Conservation (phyloP, 2,888 invertebrate species). For the Caenorhabditis becei region DNA sequence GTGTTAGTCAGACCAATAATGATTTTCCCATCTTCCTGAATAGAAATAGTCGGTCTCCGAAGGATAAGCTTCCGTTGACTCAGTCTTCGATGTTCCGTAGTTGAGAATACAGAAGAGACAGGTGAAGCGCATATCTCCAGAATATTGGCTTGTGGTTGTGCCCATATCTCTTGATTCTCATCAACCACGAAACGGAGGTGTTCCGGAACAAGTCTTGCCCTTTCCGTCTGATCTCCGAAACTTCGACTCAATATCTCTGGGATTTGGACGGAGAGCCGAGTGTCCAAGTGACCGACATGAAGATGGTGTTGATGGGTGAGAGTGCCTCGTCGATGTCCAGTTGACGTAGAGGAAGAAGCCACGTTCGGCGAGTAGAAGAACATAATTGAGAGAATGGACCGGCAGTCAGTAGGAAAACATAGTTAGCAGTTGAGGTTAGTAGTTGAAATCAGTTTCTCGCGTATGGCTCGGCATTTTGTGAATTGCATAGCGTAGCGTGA, state of each 20-base stretch:
- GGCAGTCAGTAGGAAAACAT: slow-evolving; percentile 29
- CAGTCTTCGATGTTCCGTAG: slow-evolving; percentile 61
- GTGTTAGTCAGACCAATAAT: slow-evolving; percentile 74
- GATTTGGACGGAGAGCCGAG: slow-evolving; percentile 66
- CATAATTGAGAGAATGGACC: slow-evolving; percentile 60
- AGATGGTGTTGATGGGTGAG: slow-evolving; percentile 61
- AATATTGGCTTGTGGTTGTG: slow-evolving; percentile 16
- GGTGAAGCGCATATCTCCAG: slow-evolving; percentile 69
- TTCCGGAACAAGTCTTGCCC: slow-evolving; percentile 38
- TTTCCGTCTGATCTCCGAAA: slow-evolving; percentile 26
- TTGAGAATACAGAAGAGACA: slow-evolving; percentile 75
- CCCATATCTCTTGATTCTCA: slow-evolving; percentile 44
- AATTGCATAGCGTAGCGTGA: slow-evolving; percentile 61
- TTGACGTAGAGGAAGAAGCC: slow-evolving; percentile 55
- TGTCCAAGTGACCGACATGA: slow-evolving; percentile 65
- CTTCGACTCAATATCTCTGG: slow-evolving; percentile 63
- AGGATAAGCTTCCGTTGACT: slow-evolving; percentile 64
- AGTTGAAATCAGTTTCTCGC: slow-evolving; percentile 58
- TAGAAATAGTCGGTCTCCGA: slow-evolving; percentile 79
- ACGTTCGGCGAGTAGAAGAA: slow-evolving; percentile 78
- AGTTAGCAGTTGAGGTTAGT: slow-evolving; percentile 45
- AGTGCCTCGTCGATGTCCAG: slow-evolving; percentile 47
- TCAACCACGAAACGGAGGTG: slow-evolving; percentile 41
- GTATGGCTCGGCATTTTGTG: slow-evolving; percentile 52
- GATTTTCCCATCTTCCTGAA: slow-evolving; percentile 79